Evolutionary conservation across 2,113 vertebrate genomes (phyloP), one percentile per base, ranked within the genome.

Genomic region (Amphiprion ocellaris): DNA sequence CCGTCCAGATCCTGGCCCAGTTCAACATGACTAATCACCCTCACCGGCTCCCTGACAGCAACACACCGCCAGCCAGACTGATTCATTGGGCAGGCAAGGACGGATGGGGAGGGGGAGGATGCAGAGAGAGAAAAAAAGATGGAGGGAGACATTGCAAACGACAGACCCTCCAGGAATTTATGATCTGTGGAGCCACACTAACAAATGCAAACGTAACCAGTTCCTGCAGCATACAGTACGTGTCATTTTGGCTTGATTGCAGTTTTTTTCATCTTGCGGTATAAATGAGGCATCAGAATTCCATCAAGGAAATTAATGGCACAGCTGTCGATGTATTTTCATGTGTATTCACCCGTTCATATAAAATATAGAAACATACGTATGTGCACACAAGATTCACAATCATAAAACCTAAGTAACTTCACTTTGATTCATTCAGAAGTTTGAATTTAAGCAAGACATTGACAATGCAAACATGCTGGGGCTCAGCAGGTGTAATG

Each of bases 1-100:
- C 66, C 23, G 0, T 78, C 65, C 77, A 58, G 83, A 52, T 84
- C 67, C 82, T 67, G 83, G 87, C 85, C 83, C 76, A 21, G 78
- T 86, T 83, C 63, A n/a, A 84, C 70, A 63, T 83, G 83, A 89
- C 73, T 79, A 85, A 89, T 91, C 76, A 61, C 79, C 60, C 54
- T 82, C 69, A 74, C 63, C 63, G 52, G 61, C 70, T 81, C 79
- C 68, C 52, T 71, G 87, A 83, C 72, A 74, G 61, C 86, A 60
- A 28, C 79, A 54, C 74, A 44, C 62, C 53, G 85, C 83, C 83
- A 82, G 79, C 81, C 77, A 75, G 81, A 81, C 89, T 87, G 62
- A 81, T 89, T 83, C 71, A 82, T 73, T 55, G 59, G 64, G 78
- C 61, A 19, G 63, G 28, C 14, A 69, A 11, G 41, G 55, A 65